phyloP scores from a whole-genome alignment of 2,797 vertebrate genomes.

The Mycteria americana region DNA sequence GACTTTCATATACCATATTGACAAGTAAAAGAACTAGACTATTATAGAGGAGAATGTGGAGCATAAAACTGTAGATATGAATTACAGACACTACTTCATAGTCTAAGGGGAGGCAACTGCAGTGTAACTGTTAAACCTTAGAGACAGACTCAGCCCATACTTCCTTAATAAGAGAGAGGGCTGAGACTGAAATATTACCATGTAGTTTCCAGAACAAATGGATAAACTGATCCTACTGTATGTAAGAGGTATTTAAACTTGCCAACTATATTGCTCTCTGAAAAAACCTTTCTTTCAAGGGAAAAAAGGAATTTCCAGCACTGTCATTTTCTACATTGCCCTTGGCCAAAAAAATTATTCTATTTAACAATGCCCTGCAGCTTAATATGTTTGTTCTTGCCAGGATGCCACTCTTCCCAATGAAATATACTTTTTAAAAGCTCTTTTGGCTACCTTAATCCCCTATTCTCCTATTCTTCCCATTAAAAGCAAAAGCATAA shows the following conservation, averaged over 20 bases:
- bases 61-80: neutral
- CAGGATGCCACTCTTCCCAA: conserved; percentile 30
- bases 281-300: neutral
- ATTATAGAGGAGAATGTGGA: neutral
- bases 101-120: neutral
- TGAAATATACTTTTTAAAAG: conserved; percentile 29
- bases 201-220: neutral
- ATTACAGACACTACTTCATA: neutral
- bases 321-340: conserved; percentile 14
- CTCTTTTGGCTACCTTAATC: conserved; percentile 37
- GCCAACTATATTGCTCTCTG: neutral
- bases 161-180: neutral
- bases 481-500: neutral
- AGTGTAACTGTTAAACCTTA: neutral
- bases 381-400: conserved; percentile 51
- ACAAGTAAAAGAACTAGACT: neutral
- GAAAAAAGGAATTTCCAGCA: neutral
- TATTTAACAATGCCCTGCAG: conserved; percentile 22
- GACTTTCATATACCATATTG: neutral
- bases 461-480: neutral
- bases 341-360: neutral
- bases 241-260: conserved; percentile 8
- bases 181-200: neutral
- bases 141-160: neutral
- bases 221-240: neutral